phyloP scores from a whole-genome alignment of 2,797 vertebrate genomes.

The Champsocephalus gunnari region DNA sequence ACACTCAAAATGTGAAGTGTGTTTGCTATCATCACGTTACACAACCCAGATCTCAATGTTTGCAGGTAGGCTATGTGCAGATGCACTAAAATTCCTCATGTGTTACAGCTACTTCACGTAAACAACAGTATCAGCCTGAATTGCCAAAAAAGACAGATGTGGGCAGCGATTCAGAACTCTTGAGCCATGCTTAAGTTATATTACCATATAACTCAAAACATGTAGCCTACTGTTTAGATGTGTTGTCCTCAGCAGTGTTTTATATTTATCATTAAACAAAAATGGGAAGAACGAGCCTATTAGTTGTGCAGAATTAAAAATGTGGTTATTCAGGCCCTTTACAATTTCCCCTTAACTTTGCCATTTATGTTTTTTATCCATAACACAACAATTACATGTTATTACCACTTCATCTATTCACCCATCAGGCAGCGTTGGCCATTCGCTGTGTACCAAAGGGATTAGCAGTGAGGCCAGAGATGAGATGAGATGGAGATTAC shows the following conservation, averaged over 20 bases:
- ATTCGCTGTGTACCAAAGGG: constrained; percentile 55
- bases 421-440: constrained; percentile 41
- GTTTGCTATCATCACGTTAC: constrained; percentile 39
- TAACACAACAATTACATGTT: neutral
- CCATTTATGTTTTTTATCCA: constrained; percentile 1
- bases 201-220: neutral
- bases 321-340: neutral
- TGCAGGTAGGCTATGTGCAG: constrained; percentile 31
- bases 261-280: neutral
- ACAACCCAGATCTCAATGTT: constrained; percentile 16
- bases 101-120: constrained; percentile 6
- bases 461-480: constrained; percentile 72
- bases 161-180: neutral
- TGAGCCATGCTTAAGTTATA: neutral
- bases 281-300: neutral
- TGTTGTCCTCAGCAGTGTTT: constrained; percentile 2
- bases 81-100: constrained; percentile 11
- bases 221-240: neutral
- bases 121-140: neutral
- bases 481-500: constrained; percentile 80
- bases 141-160: constrained; percentile 9
- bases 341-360: neutral
- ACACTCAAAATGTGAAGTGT: constrained; percentile 4
- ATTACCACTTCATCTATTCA: constrained; percentile 23
- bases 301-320: neutral